Evolutionary conservation across 2,797 vertebrate species (phyloP).

Genomic region (Etheostoma perlongum): DNA sequence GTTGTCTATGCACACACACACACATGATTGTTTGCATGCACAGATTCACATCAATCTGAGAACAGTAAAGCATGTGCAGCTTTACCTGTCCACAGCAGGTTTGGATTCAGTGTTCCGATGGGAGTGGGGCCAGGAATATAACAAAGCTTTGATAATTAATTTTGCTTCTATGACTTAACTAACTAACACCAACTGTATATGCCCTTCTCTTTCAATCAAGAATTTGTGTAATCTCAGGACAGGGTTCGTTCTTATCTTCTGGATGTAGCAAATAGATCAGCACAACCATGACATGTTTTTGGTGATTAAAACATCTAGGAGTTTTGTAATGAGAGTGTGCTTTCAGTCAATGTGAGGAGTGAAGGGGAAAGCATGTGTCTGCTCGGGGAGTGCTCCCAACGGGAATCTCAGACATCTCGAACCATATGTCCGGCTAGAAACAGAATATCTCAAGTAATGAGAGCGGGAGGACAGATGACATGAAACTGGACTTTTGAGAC

Average conservation of each 20-base stretch:
- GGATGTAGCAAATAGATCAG: slow-evolving; percentile 17
- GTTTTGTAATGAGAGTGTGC: slow-evolving; percentile 50
- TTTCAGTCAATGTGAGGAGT: slow-evolving; percentile 54
- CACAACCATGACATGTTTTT: slow-evolving; percentile 5
- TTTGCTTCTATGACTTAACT: neutral
- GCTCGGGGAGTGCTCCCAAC: slow-evolving; percentile 45
- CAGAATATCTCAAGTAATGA: slow-evolving; percentile 53
- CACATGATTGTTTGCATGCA: neutral
- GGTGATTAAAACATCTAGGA: slow-evolving; percentile 49
- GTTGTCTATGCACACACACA: slow-evolving; percentile 37
- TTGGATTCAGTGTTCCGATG: neutral
- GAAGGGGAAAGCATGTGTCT: slow-evolving; percentile 58
- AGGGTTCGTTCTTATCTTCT: slow-evolving; percentile 8
- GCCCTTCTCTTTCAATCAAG: neutral
- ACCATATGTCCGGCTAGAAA: slow-evolving; percentile 65
- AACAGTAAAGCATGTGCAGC: slow-evolving; percentile 5
- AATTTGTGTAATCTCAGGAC: slow-evolving; percentile 13
- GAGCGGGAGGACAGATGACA: slow-evolving; percentile 44
- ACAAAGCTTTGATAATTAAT: neutral
- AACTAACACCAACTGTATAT: slow-evolving; percentile 6
- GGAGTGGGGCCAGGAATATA: neutral
- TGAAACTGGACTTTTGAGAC: slow-evolving; percentile 35
- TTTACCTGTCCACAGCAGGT: slow-evolving; percentile 12
- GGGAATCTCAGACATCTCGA: slow-evolving; percentile 64
- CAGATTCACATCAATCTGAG: neutral